A percentile compares a stretch with the other conserved stretches of the same genome.
phyloP scores from a whole-genome alignment of 2,888 invertebrate species.

The Drosophila monieri region DNA sequence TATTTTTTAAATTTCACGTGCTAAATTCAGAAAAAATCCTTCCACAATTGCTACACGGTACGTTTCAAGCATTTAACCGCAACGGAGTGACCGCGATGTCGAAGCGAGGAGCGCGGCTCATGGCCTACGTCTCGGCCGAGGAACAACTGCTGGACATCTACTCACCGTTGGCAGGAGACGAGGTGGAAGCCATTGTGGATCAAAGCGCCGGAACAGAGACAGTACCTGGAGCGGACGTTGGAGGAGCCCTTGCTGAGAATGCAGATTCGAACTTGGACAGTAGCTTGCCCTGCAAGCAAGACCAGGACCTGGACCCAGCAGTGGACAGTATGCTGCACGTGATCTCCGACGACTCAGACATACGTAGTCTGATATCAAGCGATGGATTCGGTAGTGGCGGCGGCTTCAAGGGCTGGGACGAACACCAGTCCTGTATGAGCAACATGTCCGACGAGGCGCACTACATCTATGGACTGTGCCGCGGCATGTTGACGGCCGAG shows the following conservation, averaged over 20 bases:
- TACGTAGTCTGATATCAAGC: constrained; percentile 54
- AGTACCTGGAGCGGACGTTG: neutral
- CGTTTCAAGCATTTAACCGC: constrained; percentile 8
- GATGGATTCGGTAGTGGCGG: constrained; percentile 9
- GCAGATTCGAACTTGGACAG: neutral
- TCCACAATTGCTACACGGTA: constrained; percentile 17
- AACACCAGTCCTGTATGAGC: constrained; percentile 3
- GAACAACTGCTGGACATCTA: constrained; percentile 55
- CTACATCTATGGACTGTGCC: constrained; percentile 41
- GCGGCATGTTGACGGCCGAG: neutral
- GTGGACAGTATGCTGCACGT: constrained; percentile 54
- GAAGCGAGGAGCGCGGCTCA: constrained; percentile 22
- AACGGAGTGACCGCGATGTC: constrained; percentile 21
- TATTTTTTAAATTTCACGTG: constrained; percentile 74
- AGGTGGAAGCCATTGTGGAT: neutral
- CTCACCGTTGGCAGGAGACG: constrained; percentile 44
- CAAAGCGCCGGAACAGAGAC: constrained; percentile 1
- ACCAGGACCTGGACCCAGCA: constrained; percentile 51
- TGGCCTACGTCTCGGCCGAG: constrained; percentile 64
- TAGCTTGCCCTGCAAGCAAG: neutral
- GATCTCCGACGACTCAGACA: constrained; percentile 63
- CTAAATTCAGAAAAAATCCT: constrained; percentile 53
- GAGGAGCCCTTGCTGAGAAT: constrained; percentile 5
- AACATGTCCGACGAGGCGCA: neutral
- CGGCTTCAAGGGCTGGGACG: constrained; percentile 56